Base-by-base conservation (phyloP, 2,113 vertebrate genomes). In the Nettapus auritus region DNA sequence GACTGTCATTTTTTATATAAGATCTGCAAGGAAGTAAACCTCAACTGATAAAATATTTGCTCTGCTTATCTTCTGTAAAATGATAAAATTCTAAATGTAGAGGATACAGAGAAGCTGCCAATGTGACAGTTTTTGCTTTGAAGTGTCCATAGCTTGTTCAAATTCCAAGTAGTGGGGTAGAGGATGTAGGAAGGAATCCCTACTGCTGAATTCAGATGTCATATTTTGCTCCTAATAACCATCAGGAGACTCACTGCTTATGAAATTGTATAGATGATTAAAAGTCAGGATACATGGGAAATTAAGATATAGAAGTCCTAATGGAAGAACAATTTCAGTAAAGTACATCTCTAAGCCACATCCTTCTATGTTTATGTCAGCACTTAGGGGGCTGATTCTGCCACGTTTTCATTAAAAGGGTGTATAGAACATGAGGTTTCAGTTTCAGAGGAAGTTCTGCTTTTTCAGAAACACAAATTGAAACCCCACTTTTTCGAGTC, bases 171-270 rank as follows among this genome's bases (percentile, higher is more conserved):
- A 87, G 68, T 13, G 3, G 25, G 9, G 10, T 7, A 80, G 44
- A 12, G 28, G 5, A 83, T 81, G 31, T 4, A 48, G 44, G 64
- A 81, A 78, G 57, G 38, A 81, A 76, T 68, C 16, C 19, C 55
- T 73, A 55, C 25, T 89, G 62, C 46, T 93, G 82, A 91, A 94
- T 66, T 89, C 44, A 71, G 33, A 31, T 80, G 91, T 84, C 60
- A 62, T 59, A 62, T 70, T 95, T 89, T 79, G 46, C 56, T 93
- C 44, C 28, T 84, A 88, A 75, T 33, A 74, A 31, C 69, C 29
- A 64, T 73, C 53, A 87, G 34, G 67, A 95, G 19, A 86, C 26
- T 69, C 15, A 42, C 19, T 71, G 53, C 52, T 92, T 40, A 67
- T 20, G n/a, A 42, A 93, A 66, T 89, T 84, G 80, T 11, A 57